A percentile compares a stretch with the other conserved stretches of the same genome.
Evolutionary conservation across 2,888 invertebrate genomes (phyloP).

Genomic region (Neria commutata): DNA sequence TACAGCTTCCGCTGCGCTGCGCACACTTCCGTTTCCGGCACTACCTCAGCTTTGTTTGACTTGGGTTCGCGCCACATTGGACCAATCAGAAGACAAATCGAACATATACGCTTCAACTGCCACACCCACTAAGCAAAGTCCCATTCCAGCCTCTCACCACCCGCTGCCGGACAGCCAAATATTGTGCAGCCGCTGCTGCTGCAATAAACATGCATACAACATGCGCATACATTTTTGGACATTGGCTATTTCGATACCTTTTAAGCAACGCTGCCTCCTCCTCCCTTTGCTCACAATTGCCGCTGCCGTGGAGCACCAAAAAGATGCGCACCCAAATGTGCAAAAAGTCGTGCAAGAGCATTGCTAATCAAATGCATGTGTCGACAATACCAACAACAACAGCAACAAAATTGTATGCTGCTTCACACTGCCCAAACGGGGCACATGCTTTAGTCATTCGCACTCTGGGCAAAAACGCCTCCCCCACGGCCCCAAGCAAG

Average conservation of each 20-base stretch:
- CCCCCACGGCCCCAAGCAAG: no score
- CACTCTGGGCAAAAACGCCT: no score
- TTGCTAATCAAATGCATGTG: constrained; percentile 2
- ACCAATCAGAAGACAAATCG: background rate
- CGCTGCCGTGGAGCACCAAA: no score
- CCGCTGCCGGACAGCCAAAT: background rate
- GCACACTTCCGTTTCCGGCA: background rate
- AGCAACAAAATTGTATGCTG: background rate
- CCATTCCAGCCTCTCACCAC: no score
- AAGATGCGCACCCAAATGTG: no score
- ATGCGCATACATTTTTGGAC: background rate
- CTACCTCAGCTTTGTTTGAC: background rate
- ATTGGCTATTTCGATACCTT: background rate
- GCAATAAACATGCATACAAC: background rate
- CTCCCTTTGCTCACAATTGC: background rate
- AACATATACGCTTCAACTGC: background rate
- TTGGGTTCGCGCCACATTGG: background rate
- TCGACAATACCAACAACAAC: background rate
- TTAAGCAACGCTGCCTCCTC: background rate
- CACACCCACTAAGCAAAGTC: background rate
- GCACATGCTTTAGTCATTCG: background rate
- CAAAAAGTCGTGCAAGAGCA: no score
- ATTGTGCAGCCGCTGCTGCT: no score
- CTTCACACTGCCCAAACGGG: background rate
- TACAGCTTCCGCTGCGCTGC: background rate